Evolutionary conservation across 2,888 invertebrate species (phyloP).

Genomic region (Platycheirus albimanus): DNA sequence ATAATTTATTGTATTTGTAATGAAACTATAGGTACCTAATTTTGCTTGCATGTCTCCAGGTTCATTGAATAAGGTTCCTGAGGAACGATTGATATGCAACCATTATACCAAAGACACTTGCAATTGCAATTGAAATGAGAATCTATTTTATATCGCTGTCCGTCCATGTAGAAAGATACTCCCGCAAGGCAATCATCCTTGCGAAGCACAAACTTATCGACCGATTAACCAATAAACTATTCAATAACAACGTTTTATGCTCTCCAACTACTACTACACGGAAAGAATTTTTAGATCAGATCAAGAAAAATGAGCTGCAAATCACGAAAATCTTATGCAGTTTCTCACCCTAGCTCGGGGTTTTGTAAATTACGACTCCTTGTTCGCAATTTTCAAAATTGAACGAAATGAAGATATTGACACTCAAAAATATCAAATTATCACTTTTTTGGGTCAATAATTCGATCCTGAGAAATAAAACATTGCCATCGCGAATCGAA

Average conservation of each 20-base stretch:
- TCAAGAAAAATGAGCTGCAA: too few species aligned
- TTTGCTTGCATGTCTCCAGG: background rate
- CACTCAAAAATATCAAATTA: too few species aligned
- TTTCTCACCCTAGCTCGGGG: too few species aligned
- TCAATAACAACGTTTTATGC: conserved; percentile 67
- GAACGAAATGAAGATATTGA: too few species aligned
- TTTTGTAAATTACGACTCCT: too few species aligned
- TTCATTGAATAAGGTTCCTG: too few species aligned
- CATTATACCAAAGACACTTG: conserved; percentile 43
- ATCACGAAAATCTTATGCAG: too few species aligned
- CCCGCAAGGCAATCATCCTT: conserved; percentile 51
- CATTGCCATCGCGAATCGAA: too few species aligned
- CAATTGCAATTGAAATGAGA: conserved; percentile 49
- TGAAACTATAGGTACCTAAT: background rate
- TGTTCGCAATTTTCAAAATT: too few species aligned
- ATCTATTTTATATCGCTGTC: conserved; percentile 40
- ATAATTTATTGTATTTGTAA: background rate
- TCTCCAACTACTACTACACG: conserved; percentile 45
- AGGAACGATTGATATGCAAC: conserved; percentile 30
- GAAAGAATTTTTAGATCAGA: too few species aligned
- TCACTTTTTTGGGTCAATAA: too few species aligned
- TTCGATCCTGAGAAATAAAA: too few species aligned
- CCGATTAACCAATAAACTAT: conserved; percentile 73
- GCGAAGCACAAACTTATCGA: conserved; percentile 64
- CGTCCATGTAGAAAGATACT: conserved; percentile 44